Base-by-base conservation (phyloP, 2,797 vertebrate species). In the Diglossa cyanea region DNA sequence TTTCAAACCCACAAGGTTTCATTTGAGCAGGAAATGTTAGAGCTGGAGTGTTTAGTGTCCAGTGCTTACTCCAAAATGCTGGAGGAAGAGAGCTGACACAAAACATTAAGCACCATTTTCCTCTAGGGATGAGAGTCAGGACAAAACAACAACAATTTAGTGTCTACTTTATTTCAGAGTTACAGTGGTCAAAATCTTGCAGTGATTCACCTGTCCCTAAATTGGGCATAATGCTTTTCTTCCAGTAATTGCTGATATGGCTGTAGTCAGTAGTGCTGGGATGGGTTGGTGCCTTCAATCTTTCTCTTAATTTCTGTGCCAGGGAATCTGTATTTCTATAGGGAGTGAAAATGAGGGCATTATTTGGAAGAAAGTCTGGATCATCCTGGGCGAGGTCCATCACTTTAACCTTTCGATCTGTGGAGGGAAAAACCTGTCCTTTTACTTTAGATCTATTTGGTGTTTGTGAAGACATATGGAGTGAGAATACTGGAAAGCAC, bases 391-490 rank as follows among this genome's bases (percentile, higher is more conserved):
- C 12, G 23, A 89, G 35, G 94, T 90, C 74, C 65, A 86, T 88
- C 87, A 66, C 31, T 51, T 54, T 75, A 90, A 91, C 72, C 19
- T 78, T 95, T 86, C 93, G 76, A 86, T 96, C 84, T 81, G 15
- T 7, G 19, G 50, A 37, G 68, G 21, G 19, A 54, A 53, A 84
- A 73, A 66, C 37, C n/a, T 12, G 28, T 78, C 58, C 54, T 92
- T 42, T 88, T 88, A 48, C 33, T 30, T 84, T 89, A 96, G 78
- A 97, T 95, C 91, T 94, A 93, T 95, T 96, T 97, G 94, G 91
- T 96, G 91, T 92, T 95, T 94, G 65, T 78, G 51, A 86, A 94
- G 85, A 95, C 70, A 76, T 95, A 96, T 93, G 74, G 79, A 94
- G 65, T 87, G 95, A 94, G 95, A 94, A 79, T 73, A 89, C 53